Percentiles rank a stretch among this genome's conserved stretches.
Conservation (phyloP, 1,140 invertebrate genomes). For the Thrips palmi region DNA sequence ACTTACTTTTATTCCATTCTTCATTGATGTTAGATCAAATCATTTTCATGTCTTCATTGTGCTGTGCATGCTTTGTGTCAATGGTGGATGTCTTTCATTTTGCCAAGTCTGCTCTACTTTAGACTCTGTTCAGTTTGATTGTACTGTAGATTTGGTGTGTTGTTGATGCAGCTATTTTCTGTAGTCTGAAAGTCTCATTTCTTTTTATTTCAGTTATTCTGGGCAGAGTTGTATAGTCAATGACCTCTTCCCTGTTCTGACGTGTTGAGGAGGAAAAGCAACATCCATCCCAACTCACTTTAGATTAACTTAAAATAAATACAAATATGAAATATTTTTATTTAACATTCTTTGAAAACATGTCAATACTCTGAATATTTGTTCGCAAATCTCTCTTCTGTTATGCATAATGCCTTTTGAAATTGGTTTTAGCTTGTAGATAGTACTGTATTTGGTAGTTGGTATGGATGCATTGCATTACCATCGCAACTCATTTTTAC, state of each 20-base stretch:
- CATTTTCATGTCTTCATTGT: too few species aligned
- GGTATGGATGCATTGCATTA: too few species aligned
- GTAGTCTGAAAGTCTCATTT: constrained; percentile 15
- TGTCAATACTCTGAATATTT: constrained; percentile 3
- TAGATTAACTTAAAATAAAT: constrained; percentile 7
- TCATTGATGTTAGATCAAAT: too few species aligned
- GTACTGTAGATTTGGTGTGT: constrained; percentile 16
- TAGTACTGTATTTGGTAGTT: too few species aligned
- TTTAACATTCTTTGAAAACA: constrained; percentile 7
- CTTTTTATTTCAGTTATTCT: constrained; percentile 60
- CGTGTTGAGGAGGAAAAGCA: constrained; percentile 2
- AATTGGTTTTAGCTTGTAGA: constrained; percentile 2
- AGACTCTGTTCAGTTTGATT: constrained; percentile 3
- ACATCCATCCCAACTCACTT: constrained; percentile 2
- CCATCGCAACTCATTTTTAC: constrained; percentile 1
- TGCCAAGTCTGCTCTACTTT: neutral
- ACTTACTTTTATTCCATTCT: too few species aligned
- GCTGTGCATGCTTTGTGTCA: too few species aligned
- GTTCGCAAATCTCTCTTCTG: neutral
- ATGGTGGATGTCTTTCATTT: too few species aligned
- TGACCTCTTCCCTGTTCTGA: constrained; percentile 68
- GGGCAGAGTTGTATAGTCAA: constrained; percentile 79
- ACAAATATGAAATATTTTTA: constrained; percentile 7
- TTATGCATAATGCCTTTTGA: too few species aligned
- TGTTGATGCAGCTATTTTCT: constrained; percentile 14